Conservation (phyloP, 2,113 vertebrate species). For the Poecilia latipinna region DNA sequence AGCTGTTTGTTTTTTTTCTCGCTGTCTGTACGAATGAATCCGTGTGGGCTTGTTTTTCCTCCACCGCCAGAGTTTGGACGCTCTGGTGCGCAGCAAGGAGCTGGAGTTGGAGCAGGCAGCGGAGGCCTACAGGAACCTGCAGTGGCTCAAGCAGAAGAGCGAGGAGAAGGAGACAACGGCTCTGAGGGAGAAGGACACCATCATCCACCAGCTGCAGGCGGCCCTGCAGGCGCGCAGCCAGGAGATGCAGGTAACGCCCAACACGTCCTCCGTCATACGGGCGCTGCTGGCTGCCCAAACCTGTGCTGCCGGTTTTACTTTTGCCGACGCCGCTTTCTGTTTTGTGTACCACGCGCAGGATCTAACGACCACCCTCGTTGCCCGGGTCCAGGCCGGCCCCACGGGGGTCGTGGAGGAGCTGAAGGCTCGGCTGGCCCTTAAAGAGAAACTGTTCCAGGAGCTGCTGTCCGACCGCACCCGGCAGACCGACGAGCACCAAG, state of each 20-base stretch:
- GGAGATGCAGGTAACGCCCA: constrained; percentile 84
- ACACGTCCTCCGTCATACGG: background rate
- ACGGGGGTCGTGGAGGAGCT: constrained; percentile 84
- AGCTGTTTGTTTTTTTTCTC: background rate
- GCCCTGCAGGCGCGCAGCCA: constrained; percentile 86
- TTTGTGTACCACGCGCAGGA: constrained; percentile 73
- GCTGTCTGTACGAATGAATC: background rate
- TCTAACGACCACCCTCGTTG: constrained; percentile 84
- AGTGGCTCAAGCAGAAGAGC: constrained; percentile 88
- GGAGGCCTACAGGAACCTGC: constrained; percentile 86
- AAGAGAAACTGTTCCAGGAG: constrained; percentile 91
- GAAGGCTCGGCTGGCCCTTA: constrained; percentile 84
- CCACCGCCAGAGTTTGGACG: constrained; percentile 86
- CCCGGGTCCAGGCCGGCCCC: constrained; percentile 81
- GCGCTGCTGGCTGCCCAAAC: background rate
- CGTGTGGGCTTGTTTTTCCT: background rate
- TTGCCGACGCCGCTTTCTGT: background rate
- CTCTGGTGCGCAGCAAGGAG: constrained; percentile 87
- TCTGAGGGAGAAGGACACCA: constrained; percentile 86
- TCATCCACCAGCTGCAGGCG: constrained; percentile 88
- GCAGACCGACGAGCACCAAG: constrained; percentile 83
- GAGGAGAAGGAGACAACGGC: constrained; percentile 83
- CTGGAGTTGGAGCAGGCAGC: constrained; percentile 90
- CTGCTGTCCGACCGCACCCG: constrained; percentile 84
- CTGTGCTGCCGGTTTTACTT: background rate